A percentile compares a stretch with the other conserved stretches of the same genome.
phyloP scores from a whole-genome alignment of 2,888 invertebrate genomes.

The Parasteatoda lunata region DNA sequence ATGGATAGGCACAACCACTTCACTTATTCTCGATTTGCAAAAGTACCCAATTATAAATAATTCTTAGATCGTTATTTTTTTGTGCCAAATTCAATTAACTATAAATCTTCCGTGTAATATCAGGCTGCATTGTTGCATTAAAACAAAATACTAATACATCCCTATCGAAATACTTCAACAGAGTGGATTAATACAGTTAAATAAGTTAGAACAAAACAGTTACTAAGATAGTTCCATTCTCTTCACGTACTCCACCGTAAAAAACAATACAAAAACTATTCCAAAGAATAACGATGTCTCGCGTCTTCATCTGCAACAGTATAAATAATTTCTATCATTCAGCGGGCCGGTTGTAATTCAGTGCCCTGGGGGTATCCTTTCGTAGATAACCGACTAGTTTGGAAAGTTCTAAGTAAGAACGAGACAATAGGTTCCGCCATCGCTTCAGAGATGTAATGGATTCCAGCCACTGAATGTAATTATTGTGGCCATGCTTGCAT shows the following conservation, averaged over 20 bases:
- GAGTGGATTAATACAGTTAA: too few relatives aligned
- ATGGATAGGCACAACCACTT: too few relatives aligned
- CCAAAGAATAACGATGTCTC: constrained; percentile 22
- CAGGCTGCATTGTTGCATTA: too few relatives aligned
- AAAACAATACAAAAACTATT: constrained; percentile 1
- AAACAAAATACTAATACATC: too few relatives aligned
- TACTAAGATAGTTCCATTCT: neutral
- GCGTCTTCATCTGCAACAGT: constrained; percentile 24
- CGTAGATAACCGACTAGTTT: constrained; percentile 29
- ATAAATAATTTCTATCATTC: constrained; percentile 36
- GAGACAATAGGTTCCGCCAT: constrained; percentile 41
- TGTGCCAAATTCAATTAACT: too few relatives aligned
- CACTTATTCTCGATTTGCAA: too few relatives aligned
- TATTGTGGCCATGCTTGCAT: constrained; percentile 10
- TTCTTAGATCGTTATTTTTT: too few relatives aligned
- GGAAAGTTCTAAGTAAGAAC: constrained; percentile 24
- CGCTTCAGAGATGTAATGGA: constrained; percentile 33
- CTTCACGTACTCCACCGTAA: constrained; percentile 13
- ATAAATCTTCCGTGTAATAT: too few relatives aligned
- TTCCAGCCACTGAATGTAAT: constrained; percentile 50
- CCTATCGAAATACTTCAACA: too few relatives aligned
- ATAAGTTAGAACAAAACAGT: too few relatives aligned
- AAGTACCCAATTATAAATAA: too few relatives aligned
- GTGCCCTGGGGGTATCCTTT: constrained; percentile 35
- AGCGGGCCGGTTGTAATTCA: constrained; percentile 19